Evolutionary conservation across 2,113 vertebrate species (phyloP), one percentile per base, ranked within the genome.

Genomic region (Plecotus auritus): DNA sequence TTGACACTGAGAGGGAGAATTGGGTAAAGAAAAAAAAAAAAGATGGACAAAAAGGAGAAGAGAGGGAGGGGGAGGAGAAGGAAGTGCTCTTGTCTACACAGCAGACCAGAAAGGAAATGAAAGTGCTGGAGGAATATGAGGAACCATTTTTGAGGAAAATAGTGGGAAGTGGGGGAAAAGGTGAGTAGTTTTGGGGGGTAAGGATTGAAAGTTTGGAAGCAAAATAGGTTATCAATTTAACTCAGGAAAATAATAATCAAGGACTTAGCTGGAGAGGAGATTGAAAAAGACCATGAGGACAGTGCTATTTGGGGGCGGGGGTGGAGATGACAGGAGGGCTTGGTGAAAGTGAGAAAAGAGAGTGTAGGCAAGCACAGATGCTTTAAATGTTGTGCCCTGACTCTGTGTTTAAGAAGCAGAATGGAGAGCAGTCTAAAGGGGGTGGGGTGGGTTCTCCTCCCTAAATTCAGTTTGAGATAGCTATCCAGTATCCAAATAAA

Each of bases 201-300:
- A 51, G 30, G 28, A 81, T 51, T 23, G 54, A 84, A 89, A 89
- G 70, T 91, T 47, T 69, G 49, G 69, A 73, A 83, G 35, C 69
- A 89, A 82, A 76, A 89, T 54, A 12, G 56, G 22, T 35, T 61
- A 59, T 28, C 35, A 18, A 7, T 74, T 84, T 70, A 88, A 37
- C 32, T 80, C 35, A 64, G 67, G 37, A 90, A 93, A 59, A 90
- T 91, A 94, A 91, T 54, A n/a, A 59, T 83, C 74, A 67, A 77
- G 32, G 56, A 28, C 84, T 88, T 74, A 66, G 37, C 66, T 47
- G 77, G 70, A 47, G 69, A 82, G 94, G 40, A 92, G 28, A 69
- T 32, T 77, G 56, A 83, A 32, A 35, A 88, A 56, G 77, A 93
- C 42, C 20, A 22, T 2, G 82, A 90, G 67, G 81, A 59, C 56